Base-by-base conservation (phyloP, 2,888 invertebrate species). In the Orthosia cruda region DNA sequence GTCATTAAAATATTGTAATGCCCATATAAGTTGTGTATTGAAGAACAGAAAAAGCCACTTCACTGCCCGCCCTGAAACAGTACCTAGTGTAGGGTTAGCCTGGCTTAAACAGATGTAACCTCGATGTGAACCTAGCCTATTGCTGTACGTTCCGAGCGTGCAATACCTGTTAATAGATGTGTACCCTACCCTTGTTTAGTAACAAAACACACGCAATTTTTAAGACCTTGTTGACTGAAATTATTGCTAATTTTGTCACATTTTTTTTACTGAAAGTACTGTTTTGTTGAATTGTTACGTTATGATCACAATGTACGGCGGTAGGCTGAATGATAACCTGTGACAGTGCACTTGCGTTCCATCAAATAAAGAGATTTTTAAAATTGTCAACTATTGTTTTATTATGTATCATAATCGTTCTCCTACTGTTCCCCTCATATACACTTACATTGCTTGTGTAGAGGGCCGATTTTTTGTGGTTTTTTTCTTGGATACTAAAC, bases 301-400 rank as follows among this genome's bases (percentile, higher is more conserved):
- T 81, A 80, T 62, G 82, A 65, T 73, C 54, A 71, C 70, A 86
- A 84, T 81, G 89, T 88, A 84, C 90, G 89, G 90, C 88, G 85
- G 86, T 91, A 88, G 88, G 90, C 84, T 87, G 77, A 74, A 67
- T 73, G 72, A 74, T 77, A 80, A 85, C 86, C 86, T 93, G 91
- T 91, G 91, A 91, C 91, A 86, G 90, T 92, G 94, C 93, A 93
- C 92, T 80, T 90, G 91, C 91, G 90, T 93, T 93, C 91, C 94
- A 94, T 92, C 91, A 93, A 95, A 94, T 95, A 95, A 95, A 95
- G 89, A 93, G 91, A 93, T 93, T 94, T 94, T 91, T 91, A 91
- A 95, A 93, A 89, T 88, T 88, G 85, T 65, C 26, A 16, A 20
- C 23, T 74, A 59, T 55, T 79, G 82, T 84, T 87, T 85, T 83